Evolutionary conservation across 1,140 invertebrate species (phyloP).

Genomic region (Epicauta chinensis): DNA sequence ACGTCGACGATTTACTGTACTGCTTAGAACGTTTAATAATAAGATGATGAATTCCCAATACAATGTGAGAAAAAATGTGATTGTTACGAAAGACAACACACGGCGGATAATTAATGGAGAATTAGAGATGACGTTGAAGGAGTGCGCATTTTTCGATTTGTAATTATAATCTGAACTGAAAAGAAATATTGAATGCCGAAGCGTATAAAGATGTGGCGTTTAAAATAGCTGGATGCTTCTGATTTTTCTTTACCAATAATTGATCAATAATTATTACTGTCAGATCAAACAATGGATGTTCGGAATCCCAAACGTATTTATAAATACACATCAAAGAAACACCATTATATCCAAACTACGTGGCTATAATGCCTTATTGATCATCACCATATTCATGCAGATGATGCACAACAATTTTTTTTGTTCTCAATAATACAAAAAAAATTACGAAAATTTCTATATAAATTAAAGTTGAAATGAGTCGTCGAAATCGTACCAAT

Average conservation of each 20-base stretch:
- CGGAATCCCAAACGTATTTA: slow-evolving; percentile 27
- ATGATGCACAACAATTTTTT: too few species aligned
- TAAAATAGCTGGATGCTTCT: slow-evolving; percentile 24
- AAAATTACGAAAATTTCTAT: too few species aligned
- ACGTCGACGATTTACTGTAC: slow-evolving; percentile 20
- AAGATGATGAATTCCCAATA: too few species aligned
- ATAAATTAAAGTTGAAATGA: too few species aligned
- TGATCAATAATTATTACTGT: slow-evolving; percentile 33
- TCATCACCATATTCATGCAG: too few species aligned
- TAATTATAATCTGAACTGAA: slow-evolving; percentile 23
- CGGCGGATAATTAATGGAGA: too few species aligned
- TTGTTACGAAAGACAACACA: too few species aligned
- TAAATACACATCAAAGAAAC: slow-evolving; percentile 21
- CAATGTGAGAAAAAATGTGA: too few species aligned
- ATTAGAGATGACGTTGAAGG: slow-evolving; percentile 5
- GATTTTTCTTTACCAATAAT: slow-evolving; percentile 30
- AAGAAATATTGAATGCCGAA: slow-evolving; percentile 25
- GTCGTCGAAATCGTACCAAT: slow-evolving; percentile 14
- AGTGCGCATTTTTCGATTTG: slow-evolving; percentile 7
- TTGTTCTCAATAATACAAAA: too few species aligned
- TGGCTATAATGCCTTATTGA: slow-evolving; percentile 13
- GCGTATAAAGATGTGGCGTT: slow-evolving; percentile 23
- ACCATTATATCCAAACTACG: slow-evolving; percentile 20
- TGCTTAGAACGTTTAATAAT: too few species aligned
- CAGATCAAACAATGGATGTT: slow-evolving; percentile 28